Conservation (phyloP, 2,797 vertebrate species). For the Crax fasciolata region DNA sequence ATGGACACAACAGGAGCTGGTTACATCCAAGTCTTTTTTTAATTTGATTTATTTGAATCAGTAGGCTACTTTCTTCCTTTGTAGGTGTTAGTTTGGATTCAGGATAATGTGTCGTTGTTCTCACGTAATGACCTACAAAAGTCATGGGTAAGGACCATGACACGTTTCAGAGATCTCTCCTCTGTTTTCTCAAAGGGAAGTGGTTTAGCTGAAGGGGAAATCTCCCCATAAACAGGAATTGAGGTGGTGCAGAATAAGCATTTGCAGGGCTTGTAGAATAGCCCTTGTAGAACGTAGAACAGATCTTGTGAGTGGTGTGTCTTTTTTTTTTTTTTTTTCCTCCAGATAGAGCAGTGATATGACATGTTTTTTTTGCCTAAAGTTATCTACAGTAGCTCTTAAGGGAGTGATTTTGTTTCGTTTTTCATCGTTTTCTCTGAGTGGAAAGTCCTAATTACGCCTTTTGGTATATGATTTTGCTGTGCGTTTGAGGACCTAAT, state of each 20-base stretch:
- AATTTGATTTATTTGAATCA: neutral
- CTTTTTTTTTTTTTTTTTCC: no score
- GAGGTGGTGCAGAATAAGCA: neutral
- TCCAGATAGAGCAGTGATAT: rapidly evolving
- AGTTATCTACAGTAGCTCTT: neutral
- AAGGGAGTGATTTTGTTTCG: neutral
- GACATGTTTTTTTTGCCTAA: neutral
- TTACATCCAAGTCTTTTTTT: neutral
- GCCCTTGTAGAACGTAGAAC: neutral
- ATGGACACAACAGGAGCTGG: neutral
- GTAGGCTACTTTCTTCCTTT: neutral
- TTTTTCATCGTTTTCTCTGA: neutral
- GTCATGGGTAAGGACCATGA: neutral
- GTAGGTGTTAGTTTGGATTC: neutral
- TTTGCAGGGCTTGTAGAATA: neutral
- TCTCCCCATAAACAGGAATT: neutral
- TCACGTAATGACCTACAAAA: neutral
- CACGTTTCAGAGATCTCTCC: neutral
- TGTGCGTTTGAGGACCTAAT: neutral
- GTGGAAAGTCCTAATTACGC: neutral
- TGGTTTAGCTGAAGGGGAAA: neutral
- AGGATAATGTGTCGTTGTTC: rapidly evolving
- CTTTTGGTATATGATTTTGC: neutral
- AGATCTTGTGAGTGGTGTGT: neutral
- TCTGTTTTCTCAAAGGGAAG: neutral